Conservation (phyloP, 2,888 invertebrate genomes). For the Apamea sordens region DNA sequence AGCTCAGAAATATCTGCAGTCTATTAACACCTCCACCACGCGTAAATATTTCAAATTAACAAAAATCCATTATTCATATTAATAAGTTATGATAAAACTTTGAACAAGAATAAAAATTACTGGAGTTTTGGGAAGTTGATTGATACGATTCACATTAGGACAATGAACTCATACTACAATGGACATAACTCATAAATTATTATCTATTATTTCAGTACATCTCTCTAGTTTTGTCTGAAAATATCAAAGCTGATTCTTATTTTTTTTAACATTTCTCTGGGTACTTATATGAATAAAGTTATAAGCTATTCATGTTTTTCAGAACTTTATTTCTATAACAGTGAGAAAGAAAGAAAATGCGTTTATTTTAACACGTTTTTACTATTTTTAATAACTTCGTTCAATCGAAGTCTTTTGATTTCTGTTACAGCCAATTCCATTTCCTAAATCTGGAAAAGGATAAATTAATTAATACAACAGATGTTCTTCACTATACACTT, state of each 20-base stretch:
- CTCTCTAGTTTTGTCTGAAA: slow-evolving; percentile 27
- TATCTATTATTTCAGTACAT: slow-evolving; percentile 27
- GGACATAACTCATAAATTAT: background rate
- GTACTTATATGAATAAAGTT: slow-evolving; percentile 16
- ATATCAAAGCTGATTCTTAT: background rate
- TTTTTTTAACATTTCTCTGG: background rate
- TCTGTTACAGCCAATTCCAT: background rate
- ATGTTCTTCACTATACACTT: too few species aligned
- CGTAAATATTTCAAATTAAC: background rate
- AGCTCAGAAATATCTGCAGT: background rate
- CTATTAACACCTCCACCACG: background rate
- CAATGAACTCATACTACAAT: too few species aligned
- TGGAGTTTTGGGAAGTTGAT: background rate
- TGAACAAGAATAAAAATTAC: background rate
- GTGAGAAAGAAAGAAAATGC: too few species aligned
- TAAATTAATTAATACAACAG: too few species aligned
- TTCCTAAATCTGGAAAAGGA: too few species aligned
- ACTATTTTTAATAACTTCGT: too few species aligned
- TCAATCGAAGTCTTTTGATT: background rate
- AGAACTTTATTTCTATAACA: slow-evolving; percentile 10
- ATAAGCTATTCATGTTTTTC: slow-evolving; percentile 12
- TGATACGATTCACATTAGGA: background rate
- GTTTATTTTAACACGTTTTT: background rate
- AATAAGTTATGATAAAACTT: background rate
- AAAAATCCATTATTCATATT: background rate